Percentiles rank a stretch among this genome's conserved stretches.
Evolutionary conservation across 2,113 vertebrate species (phyloP).

Genomic region (Aptenodytes forsteri): DNA sequence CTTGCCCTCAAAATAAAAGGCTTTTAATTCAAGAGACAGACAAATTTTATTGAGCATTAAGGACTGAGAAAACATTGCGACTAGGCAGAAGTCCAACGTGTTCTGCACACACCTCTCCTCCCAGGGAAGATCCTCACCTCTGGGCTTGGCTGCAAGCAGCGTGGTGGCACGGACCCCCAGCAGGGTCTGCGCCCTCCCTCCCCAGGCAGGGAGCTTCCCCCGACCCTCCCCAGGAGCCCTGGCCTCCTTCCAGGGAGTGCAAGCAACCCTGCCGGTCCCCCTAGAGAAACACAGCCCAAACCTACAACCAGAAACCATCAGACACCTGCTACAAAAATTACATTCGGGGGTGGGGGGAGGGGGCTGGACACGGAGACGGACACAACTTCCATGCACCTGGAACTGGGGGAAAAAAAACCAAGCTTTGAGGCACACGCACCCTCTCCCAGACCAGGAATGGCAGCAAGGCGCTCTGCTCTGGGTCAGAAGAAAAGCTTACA

Average conservation of each 20-base stretch:
- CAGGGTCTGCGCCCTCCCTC: fast-evolving
- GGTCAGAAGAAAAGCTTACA: neutral
- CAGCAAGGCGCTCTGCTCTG: neutral
- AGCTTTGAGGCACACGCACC: neutral
- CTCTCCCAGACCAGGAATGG: neutral
- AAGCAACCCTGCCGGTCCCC: neutral
- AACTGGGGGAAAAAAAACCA: neutral
- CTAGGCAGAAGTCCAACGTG: neutral
- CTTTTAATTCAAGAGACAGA: neutral
- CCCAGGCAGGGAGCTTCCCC: neutral
- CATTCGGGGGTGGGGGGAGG: neutral
- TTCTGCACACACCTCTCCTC: neutral
- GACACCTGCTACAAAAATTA: neutral
- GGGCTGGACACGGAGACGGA: too few species aligned
- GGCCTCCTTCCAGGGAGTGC: neutral
- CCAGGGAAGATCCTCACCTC: neutral
- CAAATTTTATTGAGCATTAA: neutral
- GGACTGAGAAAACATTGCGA: neutral
- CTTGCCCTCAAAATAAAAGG: neutral
- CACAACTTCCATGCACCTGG: neutral
- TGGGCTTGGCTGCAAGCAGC: neutral
- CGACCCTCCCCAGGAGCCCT: neutral
- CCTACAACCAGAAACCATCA: neutral
- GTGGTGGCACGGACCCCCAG: fast-evolving
- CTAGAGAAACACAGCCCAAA: neutral